Evolutionary conservation across 1,140 invertebrate genomes (phyloP), one percentile per base, ranked within the genome.

Genomic region (Diabrotica undecimpunctata): DNA sequence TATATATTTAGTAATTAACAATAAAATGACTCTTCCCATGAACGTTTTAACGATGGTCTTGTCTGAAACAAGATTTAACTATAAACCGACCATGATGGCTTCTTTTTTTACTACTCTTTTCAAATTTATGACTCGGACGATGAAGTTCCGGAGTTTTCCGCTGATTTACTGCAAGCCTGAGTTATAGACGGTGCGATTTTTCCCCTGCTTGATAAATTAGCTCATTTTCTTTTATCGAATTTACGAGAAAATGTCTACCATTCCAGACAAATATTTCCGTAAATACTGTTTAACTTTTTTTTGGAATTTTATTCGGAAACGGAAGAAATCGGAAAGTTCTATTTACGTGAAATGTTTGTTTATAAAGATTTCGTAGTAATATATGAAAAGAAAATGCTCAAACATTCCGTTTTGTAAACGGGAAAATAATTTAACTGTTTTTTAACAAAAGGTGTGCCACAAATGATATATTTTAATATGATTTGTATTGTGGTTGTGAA

Each of bases 71-170:
- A 52, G 12, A 14, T 52, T 36, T 62, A 54, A 14, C 9, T 61
- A 7, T 14, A 46, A 61, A 50, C n/a, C 39, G 36, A 54, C 53
- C 12, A 9, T 36, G 55, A 57, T n/a, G 37, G 55, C 12, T 38
- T 37, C 55, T 57, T 57, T 57, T 25, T 51, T 58, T 62, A 54
- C 61, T 54, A 54, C 61, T 54, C 14, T 61, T 52, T 11, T 10
- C 59, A 14, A 61, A 61, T 61, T 52, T 50, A 61, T 51, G 50
- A 61, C 41, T 61, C 59, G 59, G 9, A 14, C 41, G 55, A 57
- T 57, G 55, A 57, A 57, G 55, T 57, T 57, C 37, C 55, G n/a
- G 55, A 57, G 25, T 57, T 57, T 36, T n/a, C 41, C 41, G 41
- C n/a, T 46, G 41, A 46, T 46, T 46, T 46, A 46, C 8, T 46